Conservation (phyloP, 2,113 vertebrate genomes). For the Apteryx owenii region DNA sequence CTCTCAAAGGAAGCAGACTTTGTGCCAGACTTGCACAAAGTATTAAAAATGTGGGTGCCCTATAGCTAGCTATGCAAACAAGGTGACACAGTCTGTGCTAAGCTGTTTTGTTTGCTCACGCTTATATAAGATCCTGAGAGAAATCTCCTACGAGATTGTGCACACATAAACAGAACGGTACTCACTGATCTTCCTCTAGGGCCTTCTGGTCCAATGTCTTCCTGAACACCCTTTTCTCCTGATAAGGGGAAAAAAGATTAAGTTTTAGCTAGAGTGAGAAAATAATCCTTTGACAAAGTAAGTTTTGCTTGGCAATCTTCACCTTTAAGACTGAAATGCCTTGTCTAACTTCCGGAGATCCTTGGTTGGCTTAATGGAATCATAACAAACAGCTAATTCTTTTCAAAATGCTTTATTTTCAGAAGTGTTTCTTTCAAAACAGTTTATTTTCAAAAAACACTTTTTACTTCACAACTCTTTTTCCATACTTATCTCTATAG, state of each 20-base stretch:
- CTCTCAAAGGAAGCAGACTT: background rate
- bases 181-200: conserved; percentile 79
- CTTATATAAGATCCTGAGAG: no score
- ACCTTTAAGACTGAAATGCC: conserved; percentile 77
- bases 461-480: background rate
- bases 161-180: background rate
- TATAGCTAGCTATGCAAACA: background rate
- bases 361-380: conserved; percentile 81
- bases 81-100: background rate
- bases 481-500: conserved; percentile 76
- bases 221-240: conserved; percentile 81
- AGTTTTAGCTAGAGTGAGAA: background rate
- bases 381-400: background rate
- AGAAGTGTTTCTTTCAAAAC: background rate
- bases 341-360: conserved; percentile 70
- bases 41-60: background rate
- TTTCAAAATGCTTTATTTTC: no score
- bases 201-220: conserved; percentile 80
- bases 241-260: background rate
- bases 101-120: background rate
- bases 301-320: background rate
- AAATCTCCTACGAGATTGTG: no score
- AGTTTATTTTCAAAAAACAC: background rate
- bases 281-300: background rate
- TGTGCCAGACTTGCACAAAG: background rate